Percentiles rank a stretch among this genome's conserved stretches.
phyloP scores from a whole-genome alignment of 2,888 invertebrate genomes.

The Mellilla xanthometata region DNA sequence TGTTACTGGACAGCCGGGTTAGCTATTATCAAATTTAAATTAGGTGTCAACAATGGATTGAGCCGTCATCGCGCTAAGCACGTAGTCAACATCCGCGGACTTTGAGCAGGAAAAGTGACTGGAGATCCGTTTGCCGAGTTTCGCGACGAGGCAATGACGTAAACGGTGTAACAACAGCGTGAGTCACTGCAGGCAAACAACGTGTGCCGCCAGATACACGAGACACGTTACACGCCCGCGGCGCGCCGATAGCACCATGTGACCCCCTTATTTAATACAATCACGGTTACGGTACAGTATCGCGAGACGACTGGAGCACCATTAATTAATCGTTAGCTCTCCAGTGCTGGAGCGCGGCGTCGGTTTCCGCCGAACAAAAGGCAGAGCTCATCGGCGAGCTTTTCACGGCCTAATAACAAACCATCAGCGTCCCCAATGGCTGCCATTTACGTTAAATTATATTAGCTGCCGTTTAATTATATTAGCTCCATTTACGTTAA shows the following conservation, averaged over 20 bases:
- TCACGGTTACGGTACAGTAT: slow-evolving; percentile 24
- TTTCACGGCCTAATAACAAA: slow-evolving; percentile 50
- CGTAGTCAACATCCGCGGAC: slow-evolving; percentile 47
- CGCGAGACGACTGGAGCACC: slow-evolving; percentile 16
- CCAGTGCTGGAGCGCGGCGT: slow-evolving; percentile 16
- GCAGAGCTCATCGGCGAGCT: slow-evolving; percentile 31
- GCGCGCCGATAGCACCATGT: slow-evolving; percentile 15
- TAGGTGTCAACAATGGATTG: slow-evolving; percentile 15
- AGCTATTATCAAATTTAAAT: slow-evolving; percentile 11
- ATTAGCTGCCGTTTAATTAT: too few species aligned
- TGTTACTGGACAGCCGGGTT: background rate
- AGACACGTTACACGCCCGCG: background rate
- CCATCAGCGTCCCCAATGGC: slow-evolving; percentile 40
- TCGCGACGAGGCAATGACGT: slow-evolving; percentile 31
- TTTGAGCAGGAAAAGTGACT: slow-evolving; percentile 35
- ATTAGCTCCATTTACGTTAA: slow-evolving; percentile 54
- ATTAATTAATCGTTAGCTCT: slow-evolving; percentile 41
- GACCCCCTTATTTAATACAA: slow-evolving; percentile 24
- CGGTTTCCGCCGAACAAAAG: slow-evolving; percentile 50
- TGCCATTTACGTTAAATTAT: too few species aligned
- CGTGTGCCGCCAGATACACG: slow-evolving; percentile 16
- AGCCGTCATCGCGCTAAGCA: slow-evolving; percentile 34
- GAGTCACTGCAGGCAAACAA: slow-evolving; percentile 33
- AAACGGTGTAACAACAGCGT: slow-evolving; percentile 23
- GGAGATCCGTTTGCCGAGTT: slow-evolving; percentile 22